phyloP scores from a whole-genome alignment of 2,888 invertebrate genomes.

The Tipula helvola region DNA sequence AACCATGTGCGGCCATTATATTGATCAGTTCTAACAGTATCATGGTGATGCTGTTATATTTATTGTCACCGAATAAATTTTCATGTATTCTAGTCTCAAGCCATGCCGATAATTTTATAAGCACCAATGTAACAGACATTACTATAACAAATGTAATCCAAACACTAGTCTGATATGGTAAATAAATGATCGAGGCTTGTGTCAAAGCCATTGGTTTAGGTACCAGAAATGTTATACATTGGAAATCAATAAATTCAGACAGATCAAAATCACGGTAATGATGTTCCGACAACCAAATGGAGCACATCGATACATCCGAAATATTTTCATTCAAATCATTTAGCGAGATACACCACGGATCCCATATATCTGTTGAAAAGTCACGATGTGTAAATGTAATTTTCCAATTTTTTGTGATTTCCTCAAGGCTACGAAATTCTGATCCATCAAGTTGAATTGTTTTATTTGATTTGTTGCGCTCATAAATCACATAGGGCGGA shows the following conservation, averaged over 20 bases:
- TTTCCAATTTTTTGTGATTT: background rate
- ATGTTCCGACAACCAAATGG: background rate
- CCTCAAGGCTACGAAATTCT: background rate
- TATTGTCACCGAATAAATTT: background rate
- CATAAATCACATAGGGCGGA: background rate
- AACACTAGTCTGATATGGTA: background rate
- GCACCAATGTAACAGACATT: background rate
- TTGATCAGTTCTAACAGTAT: background rate
- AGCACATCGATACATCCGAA: background rate
- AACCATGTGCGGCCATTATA: background rate
- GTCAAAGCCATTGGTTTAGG: background rate
- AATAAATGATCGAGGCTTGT: background rate
- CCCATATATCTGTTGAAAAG: background rate
- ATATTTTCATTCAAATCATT: background rate
- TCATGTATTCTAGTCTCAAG: background rate
- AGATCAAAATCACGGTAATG: background rate
- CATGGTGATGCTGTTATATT: background rate
- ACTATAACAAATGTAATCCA: background rate
- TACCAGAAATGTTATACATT: background rate
- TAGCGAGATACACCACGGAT: background rate
- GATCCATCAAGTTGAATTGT: background rate
- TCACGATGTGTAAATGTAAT: background rate
- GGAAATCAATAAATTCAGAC: background rate
- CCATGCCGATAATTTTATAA: background rate
- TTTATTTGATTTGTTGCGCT: background rate